Evolutionary conservation across 2,797 vertebrate species (phyloP), one percentile per base, ranked within the genome.

Genomic region (Clarias platycephalus): DNA sequence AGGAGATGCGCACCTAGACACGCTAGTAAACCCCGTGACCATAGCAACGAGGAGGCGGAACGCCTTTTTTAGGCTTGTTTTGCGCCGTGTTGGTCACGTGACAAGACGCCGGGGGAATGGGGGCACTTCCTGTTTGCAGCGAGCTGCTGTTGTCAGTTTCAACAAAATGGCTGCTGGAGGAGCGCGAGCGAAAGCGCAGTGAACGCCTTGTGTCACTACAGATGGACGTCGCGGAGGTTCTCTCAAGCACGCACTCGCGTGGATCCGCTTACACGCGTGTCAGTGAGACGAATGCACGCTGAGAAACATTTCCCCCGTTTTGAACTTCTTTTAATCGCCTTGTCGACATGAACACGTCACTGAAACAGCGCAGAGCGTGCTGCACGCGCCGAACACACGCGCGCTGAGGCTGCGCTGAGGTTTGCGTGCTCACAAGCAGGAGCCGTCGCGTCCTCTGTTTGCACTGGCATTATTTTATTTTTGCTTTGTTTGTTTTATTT

Each of bases 141-240:
- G 90, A 90, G 91, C 92, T 91, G 92, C 93, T 93, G 92, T 92
- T 93, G 92, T 94, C 93, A 95, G 91, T 94, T 93, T 93, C 91
- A 93, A 95, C 94, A 95, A 95, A 95, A 95, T 95, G 94, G 95
- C 94, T 94, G 95, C 93, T 93, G 92, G 93, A 93, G 91, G 91
- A 88, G 88, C 91, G 91, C 86, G 86, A 68, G 87, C 86, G 92
- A 91, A 89, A 91, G 85, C 82, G 89, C 86, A 90, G 88, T 94
- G 90, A 95, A 91, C 88, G 91, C 91, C 93, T 92, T 88, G 92
- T 70, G 92, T 92, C 94, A 94, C 91, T 78, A 55, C 76, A 64
- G 83, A 82, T 86, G 87, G 81, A 86, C 85, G 34, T 58, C 81
- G 66, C 71, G 81, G 83, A 81, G 80, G 37, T 80, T 67, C 13